A percentile compares a stretch with the other conserved stretches of the same genome.
These are phyloP conservation scores for Holcopasites calliopsidis DNA, from an alignment of 1,140 invertebrate genomes.

Conservation along the genomic window DNA sequence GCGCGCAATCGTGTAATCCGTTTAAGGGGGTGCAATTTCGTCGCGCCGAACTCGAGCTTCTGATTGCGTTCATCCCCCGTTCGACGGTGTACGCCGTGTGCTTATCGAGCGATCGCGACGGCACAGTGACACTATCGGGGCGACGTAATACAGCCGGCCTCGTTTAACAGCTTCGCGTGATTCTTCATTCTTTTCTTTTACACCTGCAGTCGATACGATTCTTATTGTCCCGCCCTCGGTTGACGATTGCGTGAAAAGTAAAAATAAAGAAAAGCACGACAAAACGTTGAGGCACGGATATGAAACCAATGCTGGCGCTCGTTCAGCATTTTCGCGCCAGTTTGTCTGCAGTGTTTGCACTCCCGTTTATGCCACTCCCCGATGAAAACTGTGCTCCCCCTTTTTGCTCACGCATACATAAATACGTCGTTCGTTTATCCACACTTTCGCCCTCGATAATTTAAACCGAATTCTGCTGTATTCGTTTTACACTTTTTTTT, in stretches of 20 bases:
- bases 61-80: not conserved
- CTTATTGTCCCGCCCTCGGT: not conserved
- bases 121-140: not conserved
- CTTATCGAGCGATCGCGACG: slow-evolving; percentile 23
- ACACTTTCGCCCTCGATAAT: slow-evolving; percentile 4
- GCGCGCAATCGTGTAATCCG: slow-evolving; percentile 22
- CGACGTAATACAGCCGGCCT: not conserved
- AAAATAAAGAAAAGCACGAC: not conserved
- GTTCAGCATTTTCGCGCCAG: not conserved
- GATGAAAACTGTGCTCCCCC: not conserved
- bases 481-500: not conserved
- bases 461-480: not conserved
- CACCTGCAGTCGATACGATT: no score
- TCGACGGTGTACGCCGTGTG: not conserved
- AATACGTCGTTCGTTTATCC: slow-evolving; percentile 10
- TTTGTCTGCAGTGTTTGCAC: slow-evolving; percentile 32
- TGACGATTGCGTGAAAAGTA: not conserved
- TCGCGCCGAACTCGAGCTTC: not conserved
- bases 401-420: not conserved
- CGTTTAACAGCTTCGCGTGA: slow-evolving; percentile 3
- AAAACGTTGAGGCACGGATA: not conserved
- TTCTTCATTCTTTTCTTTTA: no score
- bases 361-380: slow-evolving; percentile 10
- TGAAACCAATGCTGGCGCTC: not conserved
- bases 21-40: slow-evolving; percentile 28